These are phyloP conservation scores for Micromesistius poutassou DNA, from an alignment of 2,797 vertebrate genomes.

Conservation along the genomic window DNA sequence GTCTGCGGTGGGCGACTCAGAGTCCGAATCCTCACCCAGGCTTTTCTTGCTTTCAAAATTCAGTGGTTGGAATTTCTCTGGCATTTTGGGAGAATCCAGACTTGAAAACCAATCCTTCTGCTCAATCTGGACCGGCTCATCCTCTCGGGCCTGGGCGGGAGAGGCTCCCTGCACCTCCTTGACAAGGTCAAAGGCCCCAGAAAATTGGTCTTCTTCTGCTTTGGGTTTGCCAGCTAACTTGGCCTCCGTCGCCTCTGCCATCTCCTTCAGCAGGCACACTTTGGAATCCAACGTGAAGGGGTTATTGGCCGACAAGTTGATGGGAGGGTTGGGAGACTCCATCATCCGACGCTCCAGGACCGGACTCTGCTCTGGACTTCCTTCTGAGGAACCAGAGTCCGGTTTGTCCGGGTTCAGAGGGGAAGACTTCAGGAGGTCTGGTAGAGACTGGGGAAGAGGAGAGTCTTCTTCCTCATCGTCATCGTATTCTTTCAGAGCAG, in stretches of 20 bases:
- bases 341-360: slow-evolving; percentile 72
- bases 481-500: slow-evolving; percentile 70
- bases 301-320: slow-evolving; percentile 77
- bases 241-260: slow-evolving; percentile 68
- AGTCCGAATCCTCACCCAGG: slow-evolving; percentile 67
- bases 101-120: slow-evolving; percentile 70
- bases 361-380: slow-evolving; percentile 73
- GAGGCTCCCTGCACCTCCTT: slow-evolving; percentile 78
- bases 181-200: slow-evolving; percentile 88
- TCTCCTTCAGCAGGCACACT: slow-evolving; percentile 73
- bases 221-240: slow-evolving; percentile 53
- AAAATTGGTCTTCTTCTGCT: slow-evolving; percentile 71
- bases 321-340: slow-evolving; percentile 70
- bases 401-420: slow-evolving; percentile 78
- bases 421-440: slow-evolving; percentile 88
- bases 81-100: slow-evolving; percentile 52
- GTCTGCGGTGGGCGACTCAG: slow-evolving; percentile 74
- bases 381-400: slow-evolving; percentile 74
- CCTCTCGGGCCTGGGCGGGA: slow-evolving; percentile 52
- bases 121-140: slow-evolving; percentile 57
- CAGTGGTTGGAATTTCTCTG: slow-evolving; percentile 61
- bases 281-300: slow-evolving; percentile 81
- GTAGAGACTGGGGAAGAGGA: slow-evolving; percentile 74
- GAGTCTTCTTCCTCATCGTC: slow-evolving; percentile 61
- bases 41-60: slow-evolving; percentile 59